Percentiles rank a stretch among this genome's conserved stretches.
phyloP scores from a whole-genome alignment of 1,140 invertebrate genomes.

The Philopotamus ludificatus region DNA sequence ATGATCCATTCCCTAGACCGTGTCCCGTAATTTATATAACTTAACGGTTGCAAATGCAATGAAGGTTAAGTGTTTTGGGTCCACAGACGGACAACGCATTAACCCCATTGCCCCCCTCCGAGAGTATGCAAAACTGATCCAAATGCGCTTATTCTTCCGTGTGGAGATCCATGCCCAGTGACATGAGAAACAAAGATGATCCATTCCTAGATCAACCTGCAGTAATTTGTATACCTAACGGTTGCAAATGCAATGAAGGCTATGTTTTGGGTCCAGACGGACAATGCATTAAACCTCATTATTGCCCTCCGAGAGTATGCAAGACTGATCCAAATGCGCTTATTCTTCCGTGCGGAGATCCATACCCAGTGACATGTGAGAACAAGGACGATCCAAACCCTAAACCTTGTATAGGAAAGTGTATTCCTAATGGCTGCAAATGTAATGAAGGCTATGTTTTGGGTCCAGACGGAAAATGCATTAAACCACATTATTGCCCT shows the following conservation, averaged over 20 bases:
- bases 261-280: constrained; percentile 15
- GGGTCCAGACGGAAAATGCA: constrained; percentile 11
- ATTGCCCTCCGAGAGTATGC: constrained; percentile 4
- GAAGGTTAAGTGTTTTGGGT: no score
- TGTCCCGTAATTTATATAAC: no score
- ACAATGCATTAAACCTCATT: constrained; percentile 10
- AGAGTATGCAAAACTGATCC: no score
- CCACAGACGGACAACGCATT: no score
- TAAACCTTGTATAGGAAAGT: constrained; percentile 1
- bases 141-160: no score
- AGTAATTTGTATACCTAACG: constrained; percentile 1
- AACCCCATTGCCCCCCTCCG: no score
- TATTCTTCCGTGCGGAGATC: constrained; percentile 5
- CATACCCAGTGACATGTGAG: constrained; percentile 13
- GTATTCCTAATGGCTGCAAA: constrained; percentile 11
- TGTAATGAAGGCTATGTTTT: constrained; percentile 22
- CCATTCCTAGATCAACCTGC: no score
- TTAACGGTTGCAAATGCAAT: no score
- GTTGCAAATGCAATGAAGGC: constrained; percentile 24
- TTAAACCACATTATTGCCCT: constrained; percentile 20
- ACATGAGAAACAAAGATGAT: no score
- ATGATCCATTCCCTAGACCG: no score
- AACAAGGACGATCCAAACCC: constrained; percentile 18
- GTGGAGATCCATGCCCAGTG: no score
- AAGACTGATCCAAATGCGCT: neutral